Percentiles rank a stretch among this genome's conserved stretches.
phyloP scores from a whole-genome alignment of 2,888 invertebrate genomes.

The Lomographa bimaculata region DNA sequence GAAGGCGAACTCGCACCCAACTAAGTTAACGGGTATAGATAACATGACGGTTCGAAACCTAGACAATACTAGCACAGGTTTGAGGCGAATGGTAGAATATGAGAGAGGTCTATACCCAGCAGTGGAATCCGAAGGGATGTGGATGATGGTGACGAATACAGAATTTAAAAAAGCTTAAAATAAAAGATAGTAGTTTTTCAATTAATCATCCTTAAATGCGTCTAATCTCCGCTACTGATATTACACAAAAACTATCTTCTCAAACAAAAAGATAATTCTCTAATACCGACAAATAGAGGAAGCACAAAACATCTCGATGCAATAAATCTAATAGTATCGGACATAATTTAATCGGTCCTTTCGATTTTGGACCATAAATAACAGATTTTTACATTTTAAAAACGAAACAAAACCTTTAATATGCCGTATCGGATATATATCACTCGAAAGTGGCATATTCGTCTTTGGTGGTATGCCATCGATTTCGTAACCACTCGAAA shows the following conservation, averaged over 20 bases:
- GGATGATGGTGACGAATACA: too few species aligned
- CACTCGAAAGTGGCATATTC: constrained; percentile 77
- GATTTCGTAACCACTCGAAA: constrained; percentile 22
- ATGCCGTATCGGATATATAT: constrained; percentile 79
- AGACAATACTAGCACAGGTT: too few species aligned
- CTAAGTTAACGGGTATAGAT: too few species aligned
- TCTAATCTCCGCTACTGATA: constrained; percentile 29
- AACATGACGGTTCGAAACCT: too few species aligned
- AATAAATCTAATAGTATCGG: constrained; percentile 76
- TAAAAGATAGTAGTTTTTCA: constrained; percentile 19
- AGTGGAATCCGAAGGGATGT: too few species aligned
- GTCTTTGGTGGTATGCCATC: constrained; percentile 74
- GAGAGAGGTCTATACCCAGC: too few species aligned
- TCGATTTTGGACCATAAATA: constrained; percentile 81
- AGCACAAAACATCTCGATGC: constrained; percentile 55
- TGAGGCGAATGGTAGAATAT: too few species aligned
- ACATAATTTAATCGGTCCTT: constrained; percentile 80
- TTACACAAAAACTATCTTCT: constrained; percentile 36
- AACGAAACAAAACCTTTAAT: constrained; percentile 80
- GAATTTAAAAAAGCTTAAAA: too few species aligned
- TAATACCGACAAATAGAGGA: constrained; percentile 62
- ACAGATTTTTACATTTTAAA: constrained; percentile 79
- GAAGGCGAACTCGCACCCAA: too few species aligned
- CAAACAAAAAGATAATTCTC: constrained; percentile 32
- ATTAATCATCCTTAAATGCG: constrained; percentile 34